Conservation (phyloP, 2,113 vertebrate species). For the Hemiscyllium ocellatum region DNA sequence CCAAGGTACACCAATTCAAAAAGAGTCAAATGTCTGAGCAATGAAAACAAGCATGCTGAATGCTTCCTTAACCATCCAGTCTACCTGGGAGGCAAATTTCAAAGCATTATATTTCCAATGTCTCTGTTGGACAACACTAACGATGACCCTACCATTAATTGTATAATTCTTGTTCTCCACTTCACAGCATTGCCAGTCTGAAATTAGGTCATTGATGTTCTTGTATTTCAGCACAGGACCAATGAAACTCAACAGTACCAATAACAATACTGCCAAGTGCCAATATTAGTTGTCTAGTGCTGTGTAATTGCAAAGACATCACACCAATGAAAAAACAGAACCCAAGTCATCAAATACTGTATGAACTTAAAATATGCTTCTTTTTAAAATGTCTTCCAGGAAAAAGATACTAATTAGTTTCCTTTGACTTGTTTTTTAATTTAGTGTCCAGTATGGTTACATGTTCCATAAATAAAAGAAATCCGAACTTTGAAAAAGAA, state of each 20-base stretch:
- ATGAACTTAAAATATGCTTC: background rate
- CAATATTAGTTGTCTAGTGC: background rate
- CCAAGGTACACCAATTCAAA: too few relatives aligned
- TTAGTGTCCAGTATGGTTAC: background rate
- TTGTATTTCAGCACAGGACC: background rate
- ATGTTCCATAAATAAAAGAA: background rate
- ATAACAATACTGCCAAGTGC: background rate
- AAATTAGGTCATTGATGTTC: background rate
- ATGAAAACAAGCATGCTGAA: too few relatives aligned
- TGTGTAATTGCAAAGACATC: background rate
- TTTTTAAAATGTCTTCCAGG: background rate
- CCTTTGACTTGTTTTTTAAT: background rate
- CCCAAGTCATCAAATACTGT: background rate
- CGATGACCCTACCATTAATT: too few relatives aligned
- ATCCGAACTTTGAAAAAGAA: background rate
- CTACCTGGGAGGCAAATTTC: too few relatives aligned
- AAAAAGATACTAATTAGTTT: background rate
- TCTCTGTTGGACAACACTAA: too few relatives aligned
- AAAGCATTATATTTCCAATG: too few relatives aligned
- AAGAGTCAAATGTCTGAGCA: too few relatives aligned
- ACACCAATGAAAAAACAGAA: background rate
- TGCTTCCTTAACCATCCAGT: too few relatives aligned
- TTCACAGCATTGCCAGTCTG: background rate
- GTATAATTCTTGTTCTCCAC: background rate
- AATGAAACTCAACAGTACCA: background rate